Percentiles rank a stretch among this genome's conserved stretches.
phyloP scores from a whole-genome alignment of 2,113 vertebrate species.

The Lepidothrix coronata region DNA sequence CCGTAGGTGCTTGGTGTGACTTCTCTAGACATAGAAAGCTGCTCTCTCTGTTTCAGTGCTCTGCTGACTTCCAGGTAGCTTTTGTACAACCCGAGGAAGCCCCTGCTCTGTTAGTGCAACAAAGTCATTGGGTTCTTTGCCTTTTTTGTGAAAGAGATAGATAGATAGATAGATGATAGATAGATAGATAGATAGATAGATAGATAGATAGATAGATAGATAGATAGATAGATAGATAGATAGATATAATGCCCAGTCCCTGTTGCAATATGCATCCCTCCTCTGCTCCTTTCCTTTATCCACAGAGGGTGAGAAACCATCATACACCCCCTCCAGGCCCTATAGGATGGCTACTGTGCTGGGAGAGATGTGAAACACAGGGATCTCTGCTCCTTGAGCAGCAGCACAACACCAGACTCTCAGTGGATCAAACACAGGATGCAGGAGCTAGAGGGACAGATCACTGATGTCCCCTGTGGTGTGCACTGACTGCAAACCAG shows the following conservation, averaged over 20 bases:
- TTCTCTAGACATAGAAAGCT: neutral
- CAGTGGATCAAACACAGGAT: neutral
- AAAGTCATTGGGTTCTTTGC: neutral
- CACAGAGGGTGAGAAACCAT: neutral
- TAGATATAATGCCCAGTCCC: neutral
- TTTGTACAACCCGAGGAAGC: neutral
- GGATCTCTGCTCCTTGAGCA: neutral
- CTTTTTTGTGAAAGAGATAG: neutral
- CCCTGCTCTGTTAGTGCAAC: neutral
- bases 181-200: neutral
- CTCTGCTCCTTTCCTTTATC: neutral
- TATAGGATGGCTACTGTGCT: fast-evolving
- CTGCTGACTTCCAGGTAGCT: neutral
- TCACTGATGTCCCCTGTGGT: neutral
- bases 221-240: neutral
- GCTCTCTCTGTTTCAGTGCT: neutral
- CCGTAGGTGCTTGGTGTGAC: fast-evolving
- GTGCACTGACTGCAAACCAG: neutral
- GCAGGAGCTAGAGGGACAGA: neutral
- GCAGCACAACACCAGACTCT: neutral
- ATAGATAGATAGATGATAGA: neutral
- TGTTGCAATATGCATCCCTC: neutral
- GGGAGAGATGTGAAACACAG: neutral
- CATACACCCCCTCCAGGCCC: neutral
- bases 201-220: neutral